phyloP scores from a whole-genome alignment of 2,797 vertebrate genomes.

The Halcyon chelicuti region DNA sequence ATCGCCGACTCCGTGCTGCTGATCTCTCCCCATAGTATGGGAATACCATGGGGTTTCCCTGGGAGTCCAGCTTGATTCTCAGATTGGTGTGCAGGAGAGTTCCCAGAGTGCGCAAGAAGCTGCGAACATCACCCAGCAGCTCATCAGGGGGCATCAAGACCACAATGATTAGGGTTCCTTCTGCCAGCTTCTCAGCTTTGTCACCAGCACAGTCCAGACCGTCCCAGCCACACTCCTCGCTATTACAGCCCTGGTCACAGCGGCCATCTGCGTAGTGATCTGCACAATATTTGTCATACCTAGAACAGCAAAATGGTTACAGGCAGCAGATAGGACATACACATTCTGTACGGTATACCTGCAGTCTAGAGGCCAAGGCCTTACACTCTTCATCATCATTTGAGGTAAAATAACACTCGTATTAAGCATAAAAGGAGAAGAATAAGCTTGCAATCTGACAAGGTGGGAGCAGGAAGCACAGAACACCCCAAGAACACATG shows the following conservation, averaged over 20 bases:
- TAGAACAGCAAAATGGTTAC: slow-evolving; percentile 35
- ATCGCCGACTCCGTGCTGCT: slow-evolving; percentile 75
- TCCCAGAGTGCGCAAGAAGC: slow-evolving; percentile 89
- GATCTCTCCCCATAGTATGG: slow-evolving; percentile 82
- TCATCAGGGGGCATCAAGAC: slow-evolving; percentile 90
- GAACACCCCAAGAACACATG: neutral
- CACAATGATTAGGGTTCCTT: slow-evolving; percentile 89
- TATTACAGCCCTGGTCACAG: slow-evolving; percentile 93
- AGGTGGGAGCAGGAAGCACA: neutral
- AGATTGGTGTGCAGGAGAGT: slow-evolving; percentile 90
- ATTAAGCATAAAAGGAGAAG: neutral
- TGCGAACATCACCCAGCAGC: slow-evolving; percentile 85
- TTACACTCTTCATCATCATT: neutral
- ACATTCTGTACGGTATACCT: neutral
- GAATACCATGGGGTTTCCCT: slow-evolving; percentile 87
- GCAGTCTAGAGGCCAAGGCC: too few species aligned
- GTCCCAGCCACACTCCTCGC: slow-evolving; percentile 92
- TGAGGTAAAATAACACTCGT: neutral
- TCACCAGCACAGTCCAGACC: slow-evolving; percentile 89
- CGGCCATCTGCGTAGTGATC: slow-evolving; percentile 89
- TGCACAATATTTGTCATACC: slow-evolving; percentile 91
- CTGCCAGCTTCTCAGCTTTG: slow-evolving; percentile 79
- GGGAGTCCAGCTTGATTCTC: slow-evolving; percentile 82
- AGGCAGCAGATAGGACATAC: neutral
- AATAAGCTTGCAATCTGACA: neutral